phyloP scores from a whole-genome alignment of 1,140 invertebrate species.

The Papilio helenus region DNA sequence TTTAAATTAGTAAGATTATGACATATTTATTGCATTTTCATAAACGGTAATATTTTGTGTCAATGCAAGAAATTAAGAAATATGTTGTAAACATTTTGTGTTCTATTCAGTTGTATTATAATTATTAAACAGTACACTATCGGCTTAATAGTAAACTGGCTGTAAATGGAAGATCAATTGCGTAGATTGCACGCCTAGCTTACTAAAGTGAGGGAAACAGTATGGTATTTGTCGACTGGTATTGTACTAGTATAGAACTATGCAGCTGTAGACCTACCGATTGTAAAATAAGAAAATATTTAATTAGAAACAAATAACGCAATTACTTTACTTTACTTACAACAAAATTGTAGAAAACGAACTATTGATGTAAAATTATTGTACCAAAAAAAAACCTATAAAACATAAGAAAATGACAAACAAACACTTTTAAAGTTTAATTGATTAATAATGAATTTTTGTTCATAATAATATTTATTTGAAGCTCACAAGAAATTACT shows the following conservation, averaged over 20 bases:
- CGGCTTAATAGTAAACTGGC: constrained; percentile 30
- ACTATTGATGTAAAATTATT: too few species aligned
- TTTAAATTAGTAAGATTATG: too few species aligned
- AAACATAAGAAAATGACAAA: too few species aligned
- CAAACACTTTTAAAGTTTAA: too few species aligned
- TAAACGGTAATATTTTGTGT: too few species aligned
- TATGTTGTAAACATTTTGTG: background rate
- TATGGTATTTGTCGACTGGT: constrained; percentile 30
- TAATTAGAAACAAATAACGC: background rate
- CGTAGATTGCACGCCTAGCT: constrained; percentile 46
- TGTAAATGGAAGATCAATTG: constrained; percentile 42
- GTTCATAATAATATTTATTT: too few species aligned
- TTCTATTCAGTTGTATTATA: background rate
- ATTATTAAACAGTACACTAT: constrained; percentile 7
- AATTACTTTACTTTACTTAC: background rate
- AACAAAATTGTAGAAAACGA: too few species aligned
- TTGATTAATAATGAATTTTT: too few species aligned
- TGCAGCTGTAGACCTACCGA: background rate
- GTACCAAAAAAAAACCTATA: too few species aligned
- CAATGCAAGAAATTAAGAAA: too few species aligned
- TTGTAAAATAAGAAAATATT: background rate
- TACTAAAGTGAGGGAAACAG: constrained; percentile 24
- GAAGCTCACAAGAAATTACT: too few species aligned
- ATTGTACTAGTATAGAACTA: constrained; percentile 26
- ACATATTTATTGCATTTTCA: too few species aligned